Evolutionary conservation across 2,797 vertebrate species (phyloP).

Genomic region (Epinephelus malabaricus): DNA sequence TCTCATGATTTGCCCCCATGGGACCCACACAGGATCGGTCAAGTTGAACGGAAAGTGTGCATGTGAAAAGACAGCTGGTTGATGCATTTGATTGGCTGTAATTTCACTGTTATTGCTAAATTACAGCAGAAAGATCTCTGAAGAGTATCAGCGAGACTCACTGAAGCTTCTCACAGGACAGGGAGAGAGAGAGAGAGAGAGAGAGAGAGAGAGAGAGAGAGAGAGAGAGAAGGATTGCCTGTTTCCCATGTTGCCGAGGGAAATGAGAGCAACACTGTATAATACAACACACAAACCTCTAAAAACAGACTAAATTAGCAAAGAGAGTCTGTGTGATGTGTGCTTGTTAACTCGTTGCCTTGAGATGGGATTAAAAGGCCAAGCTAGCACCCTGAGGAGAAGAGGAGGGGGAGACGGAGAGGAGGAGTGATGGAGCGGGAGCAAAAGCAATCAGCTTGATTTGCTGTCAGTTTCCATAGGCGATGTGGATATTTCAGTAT

Average conservation of each 20-base stretch:
- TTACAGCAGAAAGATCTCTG: not conserved
- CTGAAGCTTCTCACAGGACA: not conserved
- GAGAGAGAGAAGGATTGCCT: too few species aligned
- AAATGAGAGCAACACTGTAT: conserved; percentile 1
- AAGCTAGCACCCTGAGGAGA: conserved; percentile 16
- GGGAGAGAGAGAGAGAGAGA: too few species aligned
- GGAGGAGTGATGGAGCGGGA: not conserved
- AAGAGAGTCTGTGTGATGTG: conserved; percentile 32
- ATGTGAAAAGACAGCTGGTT: not conserved
- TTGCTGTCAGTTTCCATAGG: conserved; percentile 38
- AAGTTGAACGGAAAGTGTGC: not conserved
- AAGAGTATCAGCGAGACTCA: conserved; percentile 7
- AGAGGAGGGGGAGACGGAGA: not conserved
- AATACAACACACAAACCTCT: conserved; percentile 11
- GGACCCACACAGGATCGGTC: not conserved
- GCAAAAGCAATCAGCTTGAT: conserved; percentile 27
- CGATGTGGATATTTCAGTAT: conserved; percentile 11
- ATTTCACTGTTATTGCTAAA: conserved; percentile 23
- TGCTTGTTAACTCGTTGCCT: conserved; percentile 41
- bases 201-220: too few species aligned
- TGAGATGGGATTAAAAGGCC: conserved; percentile 55
- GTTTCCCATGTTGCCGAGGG: conserved; percentile 6
- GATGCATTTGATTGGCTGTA: conserved; percentile 3
- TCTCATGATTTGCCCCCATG: not conserved
- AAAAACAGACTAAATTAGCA: conserved; percentile 35